Conservation (phyloP, 2,113 vertebrate genomes). For the Nipponia nippon region DNA sequence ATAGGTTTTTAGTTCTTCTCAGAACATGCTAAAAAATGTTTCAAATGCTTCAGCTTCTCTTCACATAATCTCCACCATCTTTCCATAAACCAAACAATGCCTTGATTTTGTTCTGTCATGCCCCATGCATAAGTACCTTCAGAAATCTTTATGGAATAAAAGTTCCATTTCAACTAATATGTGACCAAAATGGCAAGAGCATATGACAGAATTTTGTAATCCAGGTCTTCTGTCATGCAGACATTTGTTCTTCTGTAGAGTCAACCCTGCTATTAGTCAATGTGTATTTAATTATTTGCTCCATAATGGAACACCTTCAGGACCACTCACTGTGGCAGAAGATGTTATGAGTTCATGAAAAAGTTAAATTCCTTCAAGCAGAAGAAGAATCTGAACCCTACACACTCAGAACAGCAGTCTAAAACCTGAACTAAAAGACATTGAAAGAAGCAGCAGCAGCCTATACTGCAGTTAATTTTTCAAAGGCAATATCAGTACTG, state of each 20-base stretch:
- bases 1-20: neutral
- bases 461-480: neutral
- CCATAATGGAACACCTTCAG: neutral
- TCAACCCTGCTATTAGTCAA: neutral
- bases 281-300: neutral
- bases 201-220: neutral
- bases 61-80: neutral
- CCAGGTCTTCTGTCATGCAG: neutral
- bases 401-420: neutral
- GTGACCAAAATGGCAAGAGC: neutral
- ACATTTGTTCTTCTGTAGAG: neutral
- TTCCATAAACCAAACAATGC: neutral
- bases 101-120: neutral
- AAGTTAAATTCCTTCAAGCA: neutral
- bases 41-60: neutral
- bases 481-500: neutral
- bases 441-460: neutral
- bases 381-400: neutral
- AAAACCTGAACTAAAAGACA: neutral
- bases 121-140: neutral
- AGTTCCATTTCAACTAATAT: neutral
- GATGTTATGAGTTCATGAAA: neutral
- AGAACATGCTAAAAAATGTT: neutral
- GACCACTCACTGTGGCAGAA: neutral
- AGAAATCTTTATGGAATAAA: neutral